Evolutionary conservation across 1,140 invertebrate species (phyloP), one percentile per base, ranked within the genome.

Genomic region (Aphaenogaster floridana): DNA sequence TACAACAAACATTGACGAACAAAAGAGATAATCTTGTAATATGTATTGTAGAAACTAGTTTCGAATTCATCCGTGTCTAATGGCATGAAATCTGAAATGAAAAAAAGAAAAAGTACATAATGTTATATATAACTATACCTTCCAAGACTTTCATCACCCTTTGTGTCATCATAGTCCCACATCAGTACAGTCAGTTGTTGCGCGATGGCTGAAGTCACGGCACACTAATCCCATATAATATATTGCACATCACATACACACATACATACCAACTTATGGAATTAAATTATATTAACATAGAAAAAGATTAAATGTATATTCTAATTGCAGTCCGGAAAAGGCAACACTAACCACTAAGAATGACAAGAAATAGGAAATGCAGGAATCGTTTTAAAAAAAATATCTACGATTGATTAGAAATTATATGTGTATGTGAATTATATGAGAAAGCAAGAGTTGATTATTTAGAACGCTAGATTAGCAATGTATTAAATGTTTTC

Each of bases 161-260:
- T 98, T 74, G 97, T 96, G 94, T 99, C 98, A 94, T 99, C 97
- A 94, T 96, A 96, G 96, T 99, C 98, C 96, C 97, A 97, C 86
- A 99, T 94, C 92, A 97, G 96, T 89, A 99, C 95, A 89, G 97
- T 97, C 94, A 99, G 95, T 92, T 96, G 96, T 96, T 98, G 98
- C 91, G 97, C 97, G 91, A 96, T 96, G 92, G 96, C 95, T 93
- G 96, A 96, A 93, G 95, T 93, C 92, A 96, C 93, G 93, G 94
- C 93, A 94, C 96, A 96, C 96, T 95, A 95, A 93, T 94, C 59
- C 93, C 94, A 95, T 92, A 94, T 93, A 95, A 95, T 93, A 93
- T 93, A 94, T 93, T 94, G 94, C 94, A 92, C 94, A 93, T 94
- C 90, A 92, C 93, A 92, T 92, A 95, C 95, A 95, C 92, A 93